These are phyloP conservation scores for Orcinus orca DNA, from an alignment of 2,113 vertebrate species.

Conservation along the genomic window DNA sequence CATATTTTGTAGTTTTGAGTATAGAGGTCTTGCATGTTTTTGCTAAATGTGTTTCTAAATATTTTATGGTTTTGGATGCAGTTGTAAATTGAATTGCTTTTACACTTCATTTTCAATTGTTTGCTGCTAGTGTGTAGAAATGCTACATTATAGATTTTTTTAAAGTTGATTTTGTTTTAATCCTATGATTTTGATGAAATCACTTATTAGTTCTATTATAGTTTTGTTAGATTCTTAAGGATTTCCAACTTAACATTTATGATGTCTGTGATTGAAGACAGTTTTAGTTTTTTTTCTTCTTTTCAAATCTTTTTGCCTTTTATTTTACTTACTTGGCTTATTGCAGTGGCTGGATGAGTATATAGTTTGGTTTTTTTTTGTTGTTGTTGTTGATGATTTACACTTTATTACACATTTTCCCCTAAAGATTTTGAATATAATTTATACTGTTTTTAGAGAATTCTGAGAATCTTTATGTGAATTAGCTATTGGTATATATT, in stretches of 20 bases:
- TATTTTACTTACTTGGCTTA: background rate
- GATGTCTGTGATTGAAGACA: background rate
- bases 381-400: background rate
- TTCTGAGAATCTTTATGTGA: too few relatives aligned
- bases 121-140: background rate
- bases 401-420: background rate
- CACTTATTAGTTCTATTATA: background rate
- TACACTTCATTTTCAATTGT: background rate
- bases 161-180: background rate
- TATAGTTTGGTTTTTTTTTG: background rate
- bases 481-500: too few relatives aligned
- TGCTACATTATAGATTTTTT: background rate
- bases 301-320: background rate
- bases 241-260: background rate
- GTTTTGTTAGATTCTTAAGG: background rate
- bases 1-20: background rate
- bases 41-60: background rate
- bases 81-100: background rate
- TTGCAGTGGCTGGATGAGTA: background rate
- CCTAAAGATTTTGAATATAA: background rate
- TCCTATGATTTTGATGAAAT: background rate
- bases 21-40: background rate
- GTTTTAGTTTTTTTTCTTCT: background rate
- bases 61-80: slow-evolving; percentile 25
- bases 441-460: background rate